These are phyloP conservation scores for Malaclemys terrapin DNA, from an alignment of 2,113 vertebrate genomes.

Conservation along the genomic window DNA sequence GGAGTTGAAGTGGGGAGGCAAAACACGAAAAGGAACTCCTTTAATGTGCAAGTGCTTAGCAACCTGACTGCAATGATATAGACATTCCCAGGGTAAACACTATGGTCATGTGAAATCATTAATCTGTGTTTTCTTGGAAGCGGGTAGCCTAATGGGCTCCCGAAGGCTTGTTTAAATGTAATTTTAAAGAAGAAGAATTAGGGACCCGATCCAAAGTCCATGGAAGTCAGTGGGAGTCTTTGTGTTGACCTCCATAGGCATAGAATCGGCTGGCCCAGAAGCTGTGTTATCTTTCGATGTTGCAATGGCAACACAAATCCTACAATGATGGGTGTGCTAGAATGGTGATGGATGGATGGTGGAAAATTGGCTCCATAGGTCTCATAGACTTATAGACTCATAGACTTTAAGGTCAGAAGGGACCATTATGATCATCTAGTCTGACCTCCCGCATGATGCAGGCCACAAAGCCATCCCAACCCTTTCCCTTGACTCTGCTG, in stretches of 20 bases:
- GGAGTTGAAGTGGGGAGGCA: slow-evolving; percentile 16
- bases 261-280: not conserved
- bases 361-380: not conserved
- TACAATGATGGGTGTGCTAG: not conserved
- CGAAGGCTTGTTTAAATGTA: slow-evolving; percentile 33
- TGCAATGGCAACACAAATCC: not conserved
- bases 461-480: too few relatives aligned
- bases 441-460: too few relatives aligned
- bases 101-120: not conserved
- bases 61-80: not conserved
- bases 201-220: not conserved
- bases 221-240: not conserved
- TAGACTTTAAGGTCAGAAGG: too few relatives aligned
- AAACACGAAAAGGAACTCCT: slow-evolving; percentile 25
- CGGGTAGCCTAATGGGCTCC: not conserved
- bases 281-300: not conserved
- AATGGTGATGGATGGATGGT: not conserved
- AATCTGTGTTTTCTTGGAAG: not conserved
- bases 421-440: too few relatives aligned
- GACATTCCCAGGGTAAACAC: not conserved
- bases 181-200: not conserved
- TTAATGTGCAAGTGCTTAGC: slow-evolving; percentile 17
- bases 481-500: too few relatives aligned
- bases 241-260: not conserved
- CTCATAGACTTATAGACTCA: too few relatives aligned